phyloP scores from a whole-genome alignment of 2,113 vertebrate genomes.

The Prionailurus bengalensis region DNA sequence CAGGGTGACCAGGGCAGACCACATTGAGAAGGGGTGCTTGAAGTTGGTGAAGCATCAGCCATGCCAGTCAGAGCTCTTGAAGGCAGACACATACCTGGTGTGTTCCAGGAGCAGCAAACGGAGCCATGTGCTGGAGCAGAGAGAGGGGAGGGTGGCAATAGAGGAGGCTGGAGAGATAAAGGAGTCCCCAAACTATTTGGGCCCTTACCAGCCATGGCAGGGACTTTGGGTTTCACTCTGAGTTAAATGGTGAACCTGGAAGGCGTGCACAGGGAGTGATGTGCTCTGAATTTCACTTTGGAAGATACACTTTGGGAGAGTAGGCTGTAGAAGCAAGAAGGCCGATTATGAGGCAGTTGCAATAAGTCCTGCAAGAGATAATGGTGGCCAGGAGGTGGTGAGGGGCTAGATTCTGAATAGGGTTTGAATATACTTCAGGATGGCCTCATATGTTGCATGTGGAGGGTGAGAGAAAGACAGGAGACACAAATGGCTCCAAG shows the following conservation, averaged over 20 bases:
- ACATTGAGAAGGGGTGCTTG: neutral
- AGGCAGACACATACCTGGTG: neutral
- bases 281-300: neutral
- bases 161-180: neutral
- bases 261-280: neutral
- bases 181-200: accelerated
- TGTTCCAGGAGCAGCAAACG: neutral
- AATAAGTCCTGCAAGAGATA: neutral
- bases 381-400: neutral
- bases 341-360: too few relatives aligned
- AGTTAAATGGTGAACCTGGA: neutral
- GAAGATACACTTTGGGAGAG: neutral
- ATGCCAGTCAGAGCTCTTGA: accelerated
- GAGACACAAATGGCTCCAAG: neutral
- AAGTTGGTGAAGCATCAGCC: accelerated
- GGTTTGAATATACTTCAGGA: neutral
- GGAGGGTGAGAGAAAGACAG: neutral
- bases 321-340: neutral
- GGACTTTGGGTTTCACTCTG: neutral
- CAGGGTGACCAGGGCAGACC: neutral
- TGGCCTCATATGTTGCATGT: neutral
- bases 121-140: too few relatives aligned
- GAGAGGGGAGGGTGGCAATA: accelerated
- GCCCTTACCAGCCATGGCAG: neutral
- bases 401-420: neutral